These are phyloP conservation scores for Thyatira batis DNA, from an alignment of 2,888 invertebrate species.

Conservation along the genomic window DNA sequence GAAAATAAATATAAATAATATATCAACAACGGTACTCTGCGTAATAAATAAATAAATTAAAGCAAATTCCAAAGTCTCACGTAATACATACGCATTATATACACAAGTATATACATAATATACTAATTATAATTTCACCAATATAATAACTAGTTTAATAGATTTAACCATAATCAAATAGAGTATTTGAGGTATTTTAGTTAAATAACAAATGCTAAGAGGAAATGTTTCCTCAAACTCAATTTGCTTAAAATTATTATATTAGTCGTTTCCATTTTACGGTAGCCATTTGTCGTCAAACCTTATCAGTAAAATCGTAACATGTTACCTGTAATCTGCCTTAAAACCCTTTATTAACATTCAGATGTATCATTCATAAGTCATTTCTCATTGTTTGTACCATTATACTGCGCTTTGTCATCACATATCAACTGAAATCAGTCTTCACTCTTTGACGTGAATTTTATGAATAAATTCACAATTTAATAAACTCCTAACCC, in stretches of 20 bases:
- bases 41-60: slow-evolving; percentile 52
- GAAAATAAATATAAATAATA: slow-evolving; percentile 23
- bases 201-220: slow-evolving; percentile 39
- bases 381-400: neutral
- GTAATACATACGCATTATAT: slow-evolving; percentile 28
- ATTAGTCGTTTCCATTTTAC: slow-evolving; percentile 21
- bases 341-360: neutral
- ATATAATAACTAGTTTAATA: slow-evolving; percentile 6
- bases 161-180: neutral
- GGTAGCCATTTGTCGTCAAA: slow-evolving; percentile 28
- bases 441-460: neutral
- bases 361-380: neutral
- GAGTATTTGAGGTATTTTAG: slow-evolving; percentile 65
- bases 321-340: slow-evolving; percentile 1
- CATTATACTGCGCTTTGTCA: neutral
- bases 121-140: slow-evolving; percentile 23
- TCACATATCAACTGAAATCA: neutral
- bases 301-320: slow-evolving; percentile 19
- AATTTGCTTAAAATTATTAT: slow-evolving; percentile 22
- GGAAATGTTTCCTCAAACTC: slow-evolving; percentile 28
- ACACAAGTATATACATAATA: slow-evolving; percentile 39
- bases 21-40: slow-evolving; percentile 13
- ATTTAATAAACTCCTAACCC: neutral
- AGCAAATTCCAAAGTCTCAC: slow-evolving; percentile 74
- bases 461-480: neutral